Conservation (phyloP, 2,888 invertebrate genomes). For the Euspilapteryx auroguttella region DNA sequence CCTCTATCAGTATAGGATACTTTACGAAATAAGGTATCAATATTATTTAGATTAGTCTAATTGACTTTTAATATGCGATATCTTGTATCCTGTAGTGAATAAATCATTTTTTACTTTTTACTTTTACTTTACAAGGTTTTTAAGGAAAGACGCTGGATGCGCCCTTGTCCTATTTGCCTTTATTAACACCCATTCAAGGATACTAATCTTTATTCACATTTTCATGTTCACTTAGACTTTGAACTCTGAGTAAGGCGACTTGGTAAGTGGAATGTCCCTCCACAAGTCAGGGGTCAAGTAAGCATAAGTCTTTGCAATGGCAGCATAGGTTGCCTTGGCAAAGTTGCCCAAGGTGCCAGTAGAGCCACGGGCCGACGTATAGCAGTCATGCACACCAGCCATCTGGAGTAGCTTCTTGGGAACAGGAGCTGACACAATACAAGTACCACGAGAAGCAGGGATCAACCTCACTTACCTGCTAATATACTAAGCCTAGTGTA, state of each 20-base stretch:
- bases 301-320: constrained; percentile 97
- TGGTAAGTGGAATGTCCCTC: constrained; percentile 92
- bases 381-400: constrained; percentile 99
- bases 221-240: constrained; percentile 66
- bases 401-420: constrained; percentile 98
- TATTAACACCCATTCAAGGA: no score
- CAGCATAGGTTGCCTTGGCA: constrained; percentile 98
- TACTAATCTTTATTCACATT: no score
- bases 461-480: constrained; percentile 98
- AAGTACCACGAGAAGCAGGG: constrained; percentile 99
- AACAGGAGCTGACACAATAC: constrained; percentile 98
- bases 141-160: no score
- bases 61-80: no score
- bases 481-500: no score
- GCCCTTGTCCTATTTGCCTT: no score
- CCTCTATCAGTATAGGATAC: no score
- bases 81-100: no score
- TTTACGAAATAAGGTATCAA: no score
- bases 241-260: constrained; percentile 95
- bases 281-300: constrained; percentile 99
- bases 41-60: no score
- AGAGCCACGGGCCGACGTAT: constrained; percentile 96
- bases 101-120: no score
- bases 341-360: constrained; percentile 99
- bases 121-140: no score